Evolutionary conservation across 2,113 vertebrate species (phyloP).

Genomic region (Rallus limicola): DNA sequence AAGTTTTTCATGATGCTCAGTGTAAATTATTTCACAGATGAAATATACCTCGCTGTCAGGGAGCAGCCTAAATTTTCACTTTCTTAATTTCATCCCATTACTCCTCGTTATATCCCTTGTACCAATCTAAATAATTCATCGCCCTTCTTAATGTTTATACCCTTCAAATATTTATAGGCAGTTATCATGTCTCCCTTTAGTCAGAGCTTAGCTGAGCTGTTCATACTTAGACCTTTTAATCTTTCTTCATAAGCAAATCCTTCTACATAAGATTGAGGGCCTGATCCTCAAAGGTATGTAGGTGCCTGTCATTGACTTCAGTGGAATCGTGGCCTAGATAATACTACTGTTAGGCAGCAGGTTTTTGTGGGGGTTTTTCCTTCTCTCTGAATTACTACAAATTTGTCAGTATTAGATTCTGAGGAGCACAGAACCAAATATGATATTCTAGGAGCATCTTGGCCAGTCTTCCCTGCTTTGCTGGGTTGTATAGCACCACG

Average conservation of each 20-base stretch:
- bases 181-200: constrained; percentile 59
- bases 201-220: constrained; percentile 49
- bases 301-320: constrained; percentile 23
- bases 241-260: constrained; percentile 61
- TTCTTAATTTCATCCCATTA: constrained; percentile 65
- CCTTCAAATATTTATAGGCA: constrained; percentile 72
- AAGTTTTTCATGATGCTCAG: constrained; percentile 11
- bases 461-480: not conserved
- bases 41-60: constrained; percentile 43
- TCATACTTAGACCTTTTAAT: constrained; percentile 64
- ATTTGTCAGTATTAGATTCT: not conserved
- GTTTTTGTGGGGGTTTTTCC: not conserved
- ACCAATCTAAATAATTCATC: constrained; percentile 68
- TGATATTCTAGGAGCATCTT: not conserved
- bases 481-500: not conserved
- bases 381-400: not conserved
- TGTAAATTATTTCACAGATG: constrained; percentile 58
- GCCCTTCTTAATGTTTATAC: constrained; percentile 65
- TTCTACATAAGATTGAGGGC: constrained; percentile 11
- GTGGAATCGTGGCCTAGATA: not conserved
- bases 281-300: constrained; percentile 51
- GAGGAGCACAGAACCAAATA: not conserved
- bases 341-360: not conserved
- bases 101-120: constrained; percentile 54
- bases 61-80: constrained; percentile 53